phyloP scores from a whole-genome alignment of 2,888 invertebrate genomes.

The Lamproptera curius region DNA sequence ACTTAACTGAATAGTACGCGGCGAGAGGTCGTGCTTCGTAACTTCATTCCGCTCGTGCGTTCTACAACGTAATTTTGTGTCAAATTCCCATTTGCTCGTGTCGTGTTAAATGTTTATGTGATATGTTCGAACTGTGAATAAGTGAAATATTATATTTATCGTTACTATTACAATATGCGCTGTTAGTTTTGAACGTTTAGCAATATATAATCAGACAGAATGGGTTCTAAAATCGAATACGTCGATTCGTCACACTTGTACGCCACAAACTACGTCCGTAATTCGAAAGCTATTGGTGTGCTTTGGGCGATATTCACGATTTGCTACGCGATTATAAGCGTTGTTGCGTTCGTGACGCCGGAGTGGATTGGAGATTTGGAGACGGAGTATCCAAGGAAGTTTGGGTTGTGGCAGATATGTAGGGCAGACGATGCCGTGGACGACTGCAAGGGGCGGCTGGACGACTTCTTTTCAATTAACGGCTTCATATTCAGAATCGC shows the following conservation, averaged over 20 bases:
- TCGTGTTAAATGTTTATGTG: slow-evolving; percentile 24
- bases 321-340: slow-evolving; percentile 96
- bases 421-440: slow-evolving; percentile 86
- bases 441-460: slow-evolving; percentile 90
- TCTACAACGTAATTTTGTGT: slow-evolving; percentile 46
- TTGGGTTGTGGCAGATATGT: slow-evolving; percentile 95
- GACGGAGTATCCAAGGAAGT: slow-evolving; percentile 92
- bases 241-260: slow-evolving; percentile 94
- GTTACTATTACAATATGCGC: no score
- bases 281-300: slow-evolving; percentile 96
- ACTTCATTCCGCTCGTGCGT: slow-evolving; percentile 25
- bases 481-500: slow-evolving; percentile 92
- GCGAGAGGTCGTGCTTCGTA: slow-evolving; percentile 54
- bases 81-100: slow-evolving; percentile 62
- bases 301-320: slow-evolving; percentile 99
- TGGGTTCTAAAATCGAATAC: slow-evolving; percentile 96
- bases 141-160: slow-evolving; percentile 23
- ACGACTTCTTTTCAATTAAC: slow-evolving; percentile 88
- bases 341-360: slow-evolving; percentile 96
- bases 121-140: slow-evolving; percentile 42
- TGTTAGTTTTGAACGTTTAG: no score
- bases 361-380: slow-evolving; percentile 93
- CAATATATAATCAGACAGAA: no score
- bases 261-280: slow-evolving; percentile 93
- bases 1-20: slow-evolving; percentile 56